Base-by-base conservation (phyloP, 2,113 vertebrate genomes). In the Aleadryas rufinucha region DNA sequence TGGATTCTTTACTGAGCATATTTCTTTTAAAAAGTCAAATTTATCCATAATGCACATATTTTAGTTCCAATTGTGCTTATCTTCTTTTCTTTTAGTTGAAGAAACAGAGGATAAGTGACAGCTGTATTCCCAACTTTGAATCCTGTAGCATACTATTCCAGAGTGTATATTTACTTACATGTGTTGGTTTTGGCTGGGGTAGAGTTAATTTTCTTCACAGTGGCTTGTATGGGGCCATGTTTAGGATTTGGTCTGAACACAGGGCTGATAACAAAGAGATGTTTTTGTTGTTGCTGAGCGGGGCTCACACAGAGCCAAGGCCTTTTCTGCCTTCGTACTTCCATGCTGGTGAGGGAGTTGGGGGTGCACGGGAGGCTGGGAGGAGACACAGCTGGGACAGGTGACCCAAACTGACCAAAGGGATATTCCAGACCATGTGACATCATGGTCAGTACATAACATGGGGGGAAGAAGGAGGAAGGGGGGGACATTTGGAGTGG, bases 261-360 rank as follows among this genome's bases (percentile, higher is more conserved):
- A 28, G 14, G 7, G 22, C 1, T 45, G 33, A 17, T 22, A 54
- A 33, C 0, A 33, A 3, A 63, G 47, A 53, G 16, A 9, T 53
- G 14, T 5, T 33, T 42, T 45, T 45, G 8, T 33, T 63, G 2
- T 18, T 72, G 39, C 17, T 63, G 6, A 44, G 13, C 13, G 21
- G 45, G 10, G 16, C 26, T 37, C 7, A 22, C 39, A 37, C 37
- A 71, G 80, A 71, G 6, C 45, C 56, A 52, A 20, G 13, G 33
- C 8, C 10, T 44, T 35, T 35, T 5, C 20, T 84, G 16, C 21
- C 13, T 44, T 61, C 4, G 12, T 23, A 1, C 3, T 37, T 2
- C 16, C 16, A 35, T 0, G 0, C 10, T 44, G 21, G 26, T 7
- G 37, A 18, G 37, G 31, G 0, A 30, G 8, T 0, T 61, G 31